phyloP scores from a whole-genome alignment of 2,888 invertebrate species.

The Tortrix viridana region DNA sequence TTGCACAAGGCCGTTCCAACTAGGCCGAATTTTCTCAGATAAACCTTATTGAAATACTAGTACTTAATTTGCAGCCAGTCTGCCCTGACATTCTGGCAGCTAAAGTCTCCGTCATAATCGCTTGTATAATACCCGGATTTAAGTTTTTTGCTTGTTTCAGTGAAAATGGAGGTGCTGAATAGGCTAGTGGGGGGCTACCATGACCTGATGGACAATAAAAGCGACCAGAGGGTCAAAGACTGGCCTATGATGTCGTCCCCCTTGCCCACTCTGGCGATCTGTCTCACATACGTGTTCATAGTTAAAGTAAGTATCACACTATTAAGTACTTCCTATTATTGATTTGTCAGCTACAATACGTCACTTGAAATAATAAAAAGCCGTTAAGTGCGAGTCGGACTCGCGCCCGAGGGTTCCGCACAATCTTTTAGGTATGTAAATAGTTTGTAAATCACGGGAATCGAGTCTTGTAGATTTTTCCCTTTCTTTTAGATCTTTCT shows the following conservation, averaged over 20 bases:
- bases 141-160: conserved; percentile 63
- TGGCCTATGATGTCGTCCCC: conserved; percentile 94
- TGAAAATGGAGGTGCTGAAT: conserved; percentile 85
- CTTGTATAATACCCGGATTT: neutral
- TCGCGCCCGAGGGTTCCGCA: too few relatives aligned
- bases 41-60: neutral
- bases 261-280: conserved; percentile 90
- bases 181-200: conserved; percentile 86
- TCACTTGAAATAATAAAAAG: too few relatives aligned
- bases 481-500: too few relatives aligned
- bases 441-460: too few relatives aligned
- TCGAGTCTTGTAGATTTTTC: too few relatives aligned
- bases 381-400: too few relatives aligned
- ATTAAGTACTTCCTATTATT: conserved; percentile 22
- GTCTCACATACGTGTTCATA: conserved; percentile 89
- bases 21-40: neutral
- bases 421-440: too few relatives aligned
- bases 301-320: conserved; percentile 84
- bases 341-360: neutral
- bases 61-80: conserved; percentile 48
- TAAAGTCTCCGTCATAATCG: conserved; percentile 7
- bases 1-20: neutral
- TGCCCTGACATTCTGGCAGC: conserved; percentile 67
- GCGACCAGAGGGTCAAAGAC: conserved; percentile 91
- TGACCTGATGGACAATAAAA: conserved; percentile 93